Evolutionary conservation across 2,888 invertebrate genomes (phyloP), one percentile per base, ranked within the genome.

Genomic region (Congeria kusceri): DNA sequence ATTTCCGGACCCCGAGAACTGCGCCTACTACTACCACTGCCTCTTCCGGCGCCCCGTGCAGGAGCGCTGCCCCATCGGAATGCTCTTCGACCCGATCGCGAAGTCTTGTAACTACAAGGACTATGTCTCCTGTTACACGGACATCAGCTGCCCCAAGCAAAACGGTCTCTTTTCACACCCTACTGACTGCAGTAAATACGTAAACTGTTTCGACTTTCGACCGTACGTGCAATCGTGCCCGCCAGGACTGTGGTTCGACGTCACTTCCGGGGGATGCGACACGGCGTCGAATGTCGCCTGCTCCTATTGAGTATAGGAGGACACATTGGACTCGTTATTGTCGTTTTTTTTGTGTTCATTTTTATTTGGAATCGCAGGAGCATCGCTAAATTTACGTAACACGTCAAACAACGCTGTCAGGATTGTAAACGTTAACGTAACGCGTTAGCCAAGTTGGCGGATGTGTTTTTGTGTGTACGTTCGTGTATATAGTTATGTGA

Each of bases 241-340:
- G 0, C 28, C 20, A 1, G 67, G 71, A 27, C 66, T 87, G 15
- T 81, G 78, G 73, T 87, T 85, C 46, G 83, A 87, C 59, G 74
- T 67, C 5, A 68, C 49, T 5, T 74, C 75, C 95, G 97, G 85
- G 80, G 73, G 77, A 1, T 85, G 88, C 68, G 84, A 86, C 28
- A 67, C 82, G 23, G 68, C 73, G 20, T 29, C 68, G 9, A 76
- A 56, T 7, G 87, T 86, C 9, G 80, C 80, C 32, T 87, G 87
- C 39, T 27, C 53, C 1, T 13, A 53, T 15, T 3, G 5, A 39
- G 4, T 39, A 13, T 39, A 39, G 15, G 39, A 15, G 13, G 39
- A 39, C 9, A 13, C 9, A 39, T 11, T 13, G 9, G 39, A 9
- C 11, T 32, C 11, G 32, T 11, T 39, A 1, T 39, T 39, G 39